Evolutionary conservation across 2,888 invertebrate species (phyloP).

Genomic region (Anthophora plumipes): DNA sequence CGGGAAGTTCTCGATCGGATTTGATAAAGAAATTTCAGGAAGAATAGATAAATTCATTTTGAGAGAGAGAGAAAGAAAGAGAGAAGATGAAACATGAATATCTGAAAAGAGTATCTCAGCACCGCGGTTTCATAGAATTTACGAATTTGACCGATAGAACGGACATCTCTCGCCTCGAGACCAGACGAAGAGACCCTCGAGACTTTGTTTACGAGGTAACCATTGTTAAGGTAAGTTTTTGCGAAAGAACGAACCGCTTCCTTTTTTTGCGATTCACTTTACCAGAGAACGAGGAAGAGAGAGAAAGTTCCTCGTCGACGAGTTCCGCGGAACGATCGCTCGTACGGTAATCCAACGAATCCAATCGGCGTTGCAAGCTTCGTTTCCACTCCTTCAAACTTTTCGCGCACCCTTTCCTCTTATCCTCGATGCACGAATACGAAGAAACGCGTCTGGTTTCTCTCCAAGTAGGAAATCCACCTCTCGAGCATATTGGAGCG

Average conservation of each 20-base stretch:
- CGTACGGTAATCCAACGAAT: slow-evolving; percentile 55
- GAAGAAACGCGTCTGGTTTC: neutral
- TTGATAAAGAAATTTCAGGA: slow-evolving; percentile 28
- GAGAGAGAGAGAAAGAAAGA: neutral
- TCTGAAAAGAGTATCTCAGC: slow-evolving; percentile 3
- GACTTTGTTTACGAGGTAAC: slow-evolving; percentile 67
- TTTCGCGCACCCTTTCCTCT: slow-evolving; percentile 30
- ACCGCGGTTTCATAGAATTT: slow-evolving; percentile 17
- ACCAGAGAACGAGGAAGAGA: neutral
- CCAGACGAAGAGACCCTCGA: slow-evolving; percentile 36
- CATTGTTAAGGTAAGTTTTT: slow-evolving; percentile 58
- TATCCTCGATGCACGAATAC: neutral
- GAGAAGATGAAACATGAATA: neutral
- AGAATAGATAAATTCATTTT: slow-evolving; percentile 22
- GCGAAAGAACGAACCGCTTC: slow-evolving; percentile 28
- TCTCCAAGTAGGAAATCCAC: neutral
- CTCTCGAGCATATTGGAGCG: neutral
- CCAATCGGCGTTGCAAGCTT: slow-evolving; percentile 62
- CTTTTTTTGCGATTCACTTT: slow-evolving; percentile 59
- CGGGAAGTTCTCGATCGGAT: slow-evolving; percentile 27
- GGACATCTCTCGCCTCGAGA: slow-evolving; percentile 27
- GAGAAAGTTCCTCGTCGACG: slow-evolving; percentile 24
- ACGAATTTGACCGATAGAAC: slow-evolving; percentile 15
- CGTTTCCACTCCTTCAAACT: slow-evolving; percentile 58
- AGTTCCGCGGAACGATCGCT: slow-evolving; percentile 51